Evolutionary conservation across 92 coral and sea anemone genomes (phyloP).

Genomic region (Parazoanthus darwini): DNA sequence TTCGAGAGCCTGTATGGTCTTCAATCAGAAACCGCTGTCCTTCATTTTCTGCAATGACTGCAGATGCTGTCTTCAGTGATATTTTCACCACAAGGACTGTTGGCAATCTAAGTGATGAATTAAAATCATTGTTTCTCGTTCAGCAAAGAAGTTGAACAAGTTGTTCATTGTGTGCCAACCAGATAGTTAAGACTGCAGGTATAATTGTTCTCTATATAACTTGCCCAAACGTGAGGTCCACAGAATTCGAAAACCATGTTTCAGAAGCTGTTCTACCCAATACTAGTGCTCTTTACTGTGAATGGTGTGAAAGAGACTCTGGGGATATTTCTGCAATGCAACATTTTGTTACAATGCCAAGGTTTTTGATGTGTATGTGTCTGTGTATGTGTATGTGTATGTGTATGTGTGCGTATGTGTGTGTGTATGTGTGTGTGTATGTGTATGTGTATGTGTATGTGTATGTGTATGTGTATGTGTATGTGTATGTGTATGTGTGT

Average conservation of each 20-base stretch:
- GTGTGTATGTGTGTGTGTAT: too few species aligned
- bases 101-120: conserved; percentile 35
- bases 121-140: conserved; percentile 48
- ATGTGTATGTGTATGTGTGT: too few species aligned
- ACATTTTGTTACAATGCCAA: conserved; percentile 48
- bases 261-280: conserved; percentile 14
- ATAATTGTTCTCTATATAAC: conserved; percentile 49
- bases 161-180: conserved; percentile 46
- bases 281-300: conserved; percentile 44
- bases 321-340: conserved; percentile 48
- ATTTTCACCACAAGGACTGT: conserved; percentile 32
- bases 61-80: conserved; percentile 22
- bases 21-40: conserved; percentile 5
- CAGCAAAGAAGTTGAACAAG: conserved; percentile 44
- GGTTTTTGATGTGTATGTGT: conserved; percentile 9
- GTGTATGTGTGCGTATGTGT: too few species aligned
- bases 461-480: too few species aligned
- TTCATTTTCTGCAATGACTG: conserved; percentile 10
- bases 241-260: conserved; percentile 34
- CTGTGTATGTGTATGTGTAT: too few species aligned
- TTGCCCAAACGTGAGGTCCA: conserved; percentile 29
- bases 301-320: conserved; percentile 24
- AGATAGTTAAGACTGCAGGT: conserved; percentile 33
- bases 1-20: conserved; percentile 26
- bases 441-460: too few species aligned